Evolutionary conservation across 2,888 invertebrate genomes (phyloP), one percentile per base, ranked within the genome.

Genomic region (Drosophila eohydei): DNA sequence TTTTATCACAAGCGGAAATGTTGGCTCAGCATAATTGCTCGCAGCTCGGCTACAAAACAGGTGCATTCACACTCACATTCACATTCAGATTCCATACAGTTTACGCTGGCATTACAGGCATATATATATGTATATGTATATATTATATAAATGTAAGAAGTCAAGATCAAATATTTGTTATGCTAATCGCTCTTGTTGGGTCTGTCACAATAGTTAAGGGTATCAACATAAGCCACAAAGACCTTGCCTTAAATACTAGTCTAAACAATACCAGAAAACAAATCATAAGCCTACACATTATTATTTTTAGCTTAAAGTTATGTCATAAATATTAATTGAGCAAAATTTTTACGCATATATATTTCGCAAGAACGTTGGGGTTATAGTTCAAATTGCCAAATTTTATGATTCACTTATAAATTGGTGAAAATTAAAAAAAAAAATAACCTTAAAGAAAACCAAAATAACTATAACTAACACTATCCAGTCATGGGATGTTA

Each of bases 1-100:
- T 78, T 83, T 81, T 81, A 81, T 81, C 81, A 67, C 55, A 69
- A 83, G 38, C 83, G 81, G 81, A 81, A 83, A 83, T 78, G 81
- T 75, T 74, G 68, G 60, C 71, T 34, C 74, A 63, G 58, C 71
- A 60, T 32, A 48, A 69, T 50, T 73, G 55, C 62, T 52, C 54
- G 63, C 36, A 50, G 60, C 54, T 36, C 28, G 55, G 48, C 48
- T 26, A 76, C 52, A 69, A 38, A 69, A 52, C 81, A 81, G 83
- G 81, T 80, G 81, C 83, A 80, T 70, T 74, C 62, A 59, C 61
- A 61, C 34, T 58, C 36, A 61, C 52, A 57, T 54, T 54, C 51
- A 51, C 64, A 55, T 41, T 41, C 41, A 41, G 50, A 26, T 44
- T 5, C 32, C 51, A 21, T 67, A 26, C 12, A 21, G 63, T 61